phyloP scores from a whole-genome alignment of 2,113 vertebrate genomes.

The Anthoscopus minutus region DNA sequence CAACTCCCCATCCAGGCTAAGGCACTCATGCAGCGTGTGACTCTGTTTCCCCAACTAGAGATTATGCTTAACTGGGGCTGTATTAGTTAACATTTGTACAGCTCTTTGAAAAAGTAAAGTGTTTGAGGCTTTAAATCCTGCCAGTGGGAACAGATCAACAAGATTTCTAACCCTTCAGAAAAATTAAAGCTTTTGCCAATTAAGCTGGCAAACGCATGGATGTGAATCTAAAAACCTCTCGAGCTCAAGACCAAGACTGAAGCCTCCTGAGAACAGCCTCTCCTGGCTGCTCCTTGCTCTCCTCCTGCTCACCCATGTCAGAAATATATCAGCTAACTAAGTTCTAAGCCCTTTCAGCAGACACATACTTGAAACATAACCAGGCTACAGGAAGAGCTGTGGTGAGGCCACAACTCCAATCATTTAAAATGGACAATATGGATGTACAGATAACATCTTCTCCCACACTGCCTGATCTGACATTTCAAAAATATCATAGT shows the following conservation, averaged over 20 bases:
- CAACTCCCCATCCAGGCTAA: background rate
- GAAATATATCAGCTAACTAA: background rate
- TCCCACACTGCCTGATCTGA: background rate
- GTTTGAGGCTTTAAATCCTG: constrained; percentile 41
- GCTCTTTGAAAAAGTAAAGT: constrained; percentile 34
- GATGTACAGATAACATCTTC: background rate
- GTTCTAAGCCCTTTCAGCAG: background rate
- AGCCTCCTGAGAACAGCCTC: constrained; percentile 14
- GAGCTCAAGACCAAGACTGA: background rate
- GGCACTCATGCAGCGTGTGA: accelerated
- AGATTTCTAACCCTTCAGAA: constrained; percentile 49
- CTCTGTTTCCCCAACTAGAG: background rate
- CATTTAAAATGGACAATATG: background rate
- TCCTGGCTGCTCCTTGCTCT: background rate
- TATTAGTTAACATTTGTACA: constrained; percentile 32
- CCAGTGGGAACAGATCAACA: constrained; percentile 52
- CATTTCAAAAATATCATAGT: background rate
- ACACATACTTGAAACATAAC: background rate
- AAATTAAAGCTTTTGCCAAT: constrained; percentile 59
- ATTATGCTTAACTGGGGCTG: background rate
- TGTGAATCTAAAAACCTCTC: constrained; percentile 48
- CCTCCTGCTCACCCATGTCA: background rate
- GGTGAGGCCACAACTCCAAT: background rate
- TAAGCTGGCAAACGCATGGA: constrained; percentile 32
- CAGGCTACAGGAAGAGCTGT: background rate